phyloP scores from a whole-genome alignment of 1,140 invertebrate species.

The Drosophila gunungcola region DNA sequence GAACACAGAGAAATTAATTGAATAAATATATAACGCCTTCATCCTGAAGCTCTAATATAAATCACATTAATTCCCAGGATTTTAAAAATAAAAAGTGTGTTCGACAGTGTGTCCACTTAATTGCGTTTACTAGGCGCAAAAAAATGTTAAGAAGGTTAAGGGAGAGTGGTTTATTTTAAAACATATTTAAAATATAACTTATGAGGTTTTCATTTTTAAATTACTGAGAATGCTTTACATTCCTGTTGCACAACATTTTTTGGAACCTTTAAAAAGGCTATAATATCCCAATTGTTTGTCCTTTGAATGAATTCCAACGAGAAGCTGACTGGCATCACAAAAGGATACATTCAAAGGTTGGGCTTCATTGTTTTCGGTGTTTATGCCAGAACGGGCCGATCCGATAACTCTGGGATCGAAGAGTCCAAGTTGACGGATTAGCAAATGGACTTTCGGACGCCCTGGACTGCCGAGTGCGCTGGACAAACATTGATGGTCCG shows the following conservation, averaged over 20 bases:
- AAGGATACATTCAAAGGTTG: conserved; percentile 1
- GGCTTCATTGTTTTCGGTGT: not conserved
- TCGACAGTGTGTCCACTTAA: not conserved
- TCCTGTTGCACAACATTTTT: no score
- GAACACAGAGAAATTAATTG: not conserved
- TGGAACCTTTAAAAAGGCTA: no score
- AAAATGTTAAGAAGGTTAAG: not conserved
- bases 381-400: conserved; percentile 7
- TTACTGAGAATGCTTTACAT: no score
- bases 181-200: no score
- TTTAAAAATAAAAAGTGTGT: not conserved
- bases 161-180: no score
- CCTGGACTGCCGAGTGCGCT: not conserved
- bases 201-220: no score
- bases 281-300: not conserved
- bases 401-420: conserved; percentile 2
- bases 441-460: conserved; percentile 4
- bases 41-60: not conserved
- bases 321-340: conserved; percentile 12
- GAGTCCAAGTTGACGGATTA: conserved; percentile 34
- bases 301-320: conserved; percentile 6
- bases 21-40: not conserved
- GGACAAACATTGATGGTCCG: conserved; percentile 18
- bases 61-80: not conserved
- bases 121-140: not conserved